phyloP scores from a whole-genome alignment of 2,797 vertebrate genomes.

The Parambassis ranga region DNA sequence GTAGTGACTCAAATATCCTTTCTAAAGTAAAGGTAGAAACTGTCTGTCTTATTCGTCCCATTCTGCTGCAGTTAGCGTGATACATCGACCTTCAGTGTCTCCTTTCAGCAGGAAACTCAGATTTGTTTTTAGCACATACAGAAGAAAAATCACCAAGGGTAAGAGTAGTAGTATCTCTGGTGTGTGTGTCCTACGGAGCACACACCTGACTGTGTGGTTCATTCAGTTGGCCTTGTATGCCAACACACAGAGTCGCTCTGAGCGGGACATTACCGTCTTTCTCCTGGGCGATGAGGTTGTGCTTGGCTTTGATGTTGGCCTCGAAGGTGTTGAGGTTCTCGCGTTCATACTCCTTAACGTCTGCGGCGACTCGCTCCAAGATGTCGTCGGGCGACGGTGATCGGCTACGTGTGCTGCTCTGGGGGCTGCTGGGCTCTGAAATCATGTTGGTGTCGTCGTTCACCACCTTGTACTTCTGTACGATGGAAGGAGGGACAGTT shows the following conservation, averaged over 20 bases:
- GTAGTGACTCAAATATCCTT: background rate
- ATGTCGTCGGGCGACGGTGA: constrained; percentile 96
- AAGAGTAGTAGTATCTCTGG: too few species aligned
- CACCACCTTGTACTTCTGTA: constrained; percentile 90
- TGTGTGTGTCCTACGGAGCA: too few species aligned
- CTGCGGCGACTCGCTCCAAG: constrained; percentile 93
- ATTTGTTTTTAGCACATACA: too few species aligned
- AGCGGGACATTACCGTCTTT: constrained; percentile 86
- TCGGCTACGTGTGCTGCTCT: constrained; percentile 93
- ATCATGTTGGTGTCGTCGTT: constrained; percentile 89
- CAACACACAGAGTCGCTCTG: background rate
- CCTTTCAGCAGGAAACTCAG: too few species aligned
- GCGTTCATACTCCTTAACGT: constrained; percentile 96
- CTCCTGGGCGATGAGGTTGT: constrained; percentile 95
- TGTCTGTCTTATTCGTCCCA: background rate
- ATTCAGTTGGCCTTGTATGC: constrained; percentile 68
- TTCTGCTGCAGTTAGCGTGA: background rate
- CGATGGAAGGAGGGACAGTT: background rate
- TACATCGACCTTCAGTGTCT: too few species aligned
- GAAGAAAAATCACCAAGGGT: too few species aligned
- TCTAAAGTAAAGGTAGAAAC: background rate
- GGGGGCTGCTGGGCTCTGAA: constrained; percentile 95
- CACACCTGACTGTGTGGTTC: constrained; percentile 34
- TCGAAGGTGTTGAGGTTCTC: constrained; percentile 97
- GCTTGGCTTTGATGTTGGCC: constrained; percentile 95